These are phyloP conservation scores for Drosophila multiciliata DNA, from an alignment of 2,888 invertebrate species.

Conservation along the genomic window DNA sequence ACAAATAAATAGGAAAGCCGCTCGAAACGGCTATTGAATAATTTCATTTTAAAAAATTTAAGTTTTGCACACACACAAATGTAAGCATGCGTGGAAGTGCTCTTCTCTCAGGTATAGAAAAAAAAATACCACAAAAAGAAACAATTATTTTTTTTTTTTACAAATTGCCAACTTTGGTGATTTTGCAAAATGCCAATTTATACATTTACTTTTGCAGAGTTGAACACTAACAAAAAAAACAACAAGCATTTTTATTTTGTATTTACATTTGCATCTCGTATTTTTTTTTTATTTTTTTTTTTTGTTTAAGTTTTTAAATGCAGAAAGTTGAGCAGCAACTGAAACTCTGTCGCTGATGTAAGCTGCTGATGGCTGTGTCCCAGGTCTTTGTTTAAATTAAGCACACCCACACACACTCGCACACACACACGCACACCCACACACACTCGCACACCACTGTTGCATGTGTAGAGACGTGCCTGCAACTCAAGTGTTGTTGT, in stretches of 20 bases:
- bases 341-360: conserved; percentile 13
- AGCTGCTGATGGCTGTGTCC: conserved; percentile 11
- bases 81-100: background rate
- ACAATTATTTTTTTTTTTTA: background rate
- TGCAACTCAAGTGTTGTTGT: conserved; percentile 32
- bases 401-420: conserved; percentile 14
- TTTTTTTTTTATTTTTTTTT: background rate
- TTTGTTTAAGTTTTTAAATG: conserved; percentile 54
- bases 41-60: background rate
- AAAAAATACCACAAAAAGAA: background rate
- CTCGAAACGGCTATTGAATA: background rate
- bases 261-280: conserved; percentile 17
- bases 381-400: conserved; percentile 54
- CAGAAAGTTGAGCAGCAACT: conserved; percentile 45
- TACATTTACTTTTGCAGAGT: background rate
- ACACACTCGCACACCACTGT: conserved; percentile 15
- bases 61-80: background rate
- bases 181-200: background rate
- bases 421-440: conserved; percentile 10
- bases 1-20: background rate
- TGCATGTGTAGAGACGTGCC: conserved; percentile 27
- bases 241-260: conserved; percentile 2
- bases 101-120: too few relatives aligned
- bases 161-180: background rate
- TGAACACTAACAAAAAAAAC: conserved; percentile 3